phyloP scores from a whole-genome alignment of 2,888 invertebrate genomes.

The Nomada fabriciana region DNA sequence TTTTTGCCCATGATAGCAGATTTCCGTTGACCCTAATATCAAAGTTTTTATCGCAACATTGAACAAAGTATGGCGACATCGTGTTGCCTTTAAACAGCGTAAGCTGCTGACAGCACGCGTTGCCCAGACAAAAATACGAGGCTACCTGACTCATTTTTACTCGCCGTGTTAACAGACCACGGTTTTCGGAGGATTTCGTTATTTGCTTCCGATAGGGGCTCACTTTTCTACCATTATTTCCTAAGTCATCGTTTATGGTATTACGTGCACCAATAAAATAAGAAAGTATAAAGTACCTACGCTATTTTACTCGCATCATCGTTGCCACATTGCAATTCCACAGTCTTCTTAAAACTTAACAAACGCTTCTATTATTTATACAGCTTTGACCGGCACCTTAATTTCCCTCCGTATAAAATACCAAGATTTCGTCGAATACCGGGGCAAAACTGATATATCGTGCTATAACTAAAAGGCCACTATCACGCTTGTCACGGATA shows the following conservation, averaged over 20 bases:
- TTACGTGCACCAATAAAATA: neutral
- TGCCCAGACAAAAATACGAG: neutral
- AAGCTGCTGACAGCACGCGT: neutral
- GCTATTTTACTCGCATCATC: too few relatives aligned
- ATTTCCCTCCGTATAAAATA: neutral
- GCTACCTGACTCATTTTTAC: neutral
- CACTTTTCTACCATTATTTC: slow-evolving; percentile 1
- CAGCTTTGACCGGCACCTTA: too few relatives aligned
- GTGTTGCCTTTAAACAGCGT: neutral
- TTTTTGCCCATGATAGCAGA: neutral
- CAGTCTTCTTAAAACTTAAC: neutral
- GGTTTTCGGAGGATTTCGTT: neutral
- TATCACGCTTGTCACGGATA: neutral
- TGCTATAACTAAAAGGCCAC: neutral
- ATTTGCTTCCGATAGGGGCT: slow-evolving; percentile 1
- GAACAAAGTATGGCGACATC: neutral
- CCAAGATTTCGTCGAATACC: neutral
- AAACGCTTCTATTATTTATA: neutral
- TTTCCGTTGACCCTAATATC: slow-evolving; percentile 5
- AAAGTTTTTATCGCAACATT: slow-evolving; percentile 5
- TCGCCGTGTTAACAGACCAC: neutral
- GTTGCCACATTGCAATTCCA: too few relatives aligned
- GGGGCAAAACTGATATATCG: neutral
- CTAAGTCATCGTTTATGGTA: neutral
- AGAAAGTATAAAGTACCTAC: too few relatives aligned